Percentiles rank a stretch among this genome's conserved stretches.
Evolutionary conservation across 2,888 invertebrate species (phyloP).

Genomic region (Erynnis tages): DNA sequence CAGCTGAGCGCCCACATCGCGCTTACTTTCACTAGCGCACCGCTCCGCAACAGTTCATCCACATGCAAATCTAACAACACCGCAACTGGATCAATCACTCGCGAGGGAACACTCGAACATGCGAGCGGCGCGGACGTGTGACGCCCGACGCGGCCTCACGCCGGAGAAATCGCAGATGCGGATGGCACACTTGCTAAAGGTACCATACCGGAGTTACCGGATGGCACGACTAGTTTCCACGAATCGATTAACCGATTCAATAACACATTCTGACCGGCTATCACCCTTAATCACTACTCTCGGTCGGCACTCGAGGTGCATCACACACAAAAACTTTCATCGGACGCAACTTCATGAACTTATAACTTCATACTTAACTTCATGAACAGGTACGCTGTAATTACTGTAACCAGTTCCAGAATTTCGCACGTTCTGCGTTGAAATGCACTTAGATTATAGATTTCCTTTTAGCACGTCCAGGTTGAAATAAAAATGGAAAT

Average conservation of each 20-base stretch:
- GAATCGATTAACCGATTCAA: conserved; percentile 36
- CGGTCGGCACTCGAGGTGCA: conserved; percentile 19
- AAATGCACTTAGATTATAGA: neutral
- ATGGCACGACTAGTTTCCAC: conserved; percentile 51
- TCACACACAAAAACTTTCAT: conserved; percentile 22
- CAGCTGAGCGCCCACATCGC: conserved; percentile 67
- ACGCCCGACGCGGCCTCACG: too few species aligned
- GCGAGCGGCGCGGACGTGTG: conserved; percentile 59
- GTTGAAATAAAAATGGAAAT: conserved; percentile 13
- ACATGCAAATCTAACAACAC: conserved; percentile 59
- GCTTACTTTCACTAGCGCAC: conserved; percentile 67
- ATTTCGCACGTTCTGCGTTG: conserved; percentile 19
- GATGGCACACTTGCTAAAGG: conserved; percentile 62
- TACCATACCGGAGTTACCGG: too few species aligned
- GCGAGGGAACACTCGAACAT: conserved; percentile 48
- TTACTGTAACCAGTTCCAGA: conserved; percentile 11
- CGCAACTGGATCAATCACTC: conserved; percentile 59
- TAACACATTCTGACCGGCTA: conserved; percentile 22
- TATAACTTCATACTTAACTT: too few species aligned
- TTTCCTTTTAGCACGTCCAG: conserved; percentile 15
- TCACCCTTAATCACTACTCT: conserved; percentile 27
- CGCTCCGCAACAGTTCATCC: conserved; percentile 35
- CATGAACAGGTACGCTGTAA: conserved; percentile 17
- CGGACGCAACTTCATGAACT: conserved; percentile 2
- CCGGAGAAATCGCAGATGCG: conserved; percentile 65